phyloP scores from a whole-genome alignment of 2,797 vertebrate genomes.

The Scolopax rusticola region DNA sequence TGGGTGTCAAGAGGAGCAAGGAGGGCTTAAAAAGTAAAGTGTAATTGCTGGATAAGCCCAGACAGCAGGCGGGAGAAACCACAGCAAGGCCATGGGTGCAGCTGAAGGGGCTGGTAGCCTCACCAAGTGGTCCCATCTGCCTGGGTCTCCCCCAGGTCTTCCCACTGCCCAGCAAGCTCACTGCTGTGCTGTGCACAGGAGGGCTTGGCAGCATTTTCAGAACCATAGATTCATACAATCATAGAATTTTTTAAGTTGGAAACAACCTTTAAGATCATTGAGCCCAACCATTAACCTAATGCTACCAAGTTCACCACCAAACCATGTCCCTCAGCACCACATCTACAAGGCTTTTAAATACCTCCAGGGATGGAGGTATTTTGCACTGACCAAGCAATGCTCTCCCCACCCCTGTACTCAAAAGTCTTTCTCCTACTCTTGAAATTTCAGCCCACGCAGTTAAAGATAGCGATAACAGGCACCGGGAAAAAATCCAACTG shows the following conservation, averaged over 20 bases:
- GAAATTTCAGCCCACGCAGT: background rate
- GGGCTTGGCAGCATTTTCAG: background rate
- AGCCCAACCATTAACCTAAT: background rate
- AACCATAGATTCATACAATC: background rate
- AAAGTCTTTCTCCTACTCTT: background rate
- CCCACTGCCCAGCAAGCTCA: background rate
- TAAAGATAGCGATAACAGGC: background rate
- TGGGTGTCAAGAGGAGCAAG: background rate
- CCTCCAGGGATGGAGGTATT: background rate
- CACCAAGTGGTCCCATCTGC: rapidly evolving
- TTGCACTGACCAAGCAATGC: background rate
- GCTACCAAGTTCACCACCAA: too few relatives aligned
- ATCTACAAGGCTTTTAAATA: background rate
- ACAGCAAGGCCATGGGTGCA: background rate
- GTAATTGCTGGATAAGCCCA: background rate
- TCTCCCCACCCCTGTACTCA: background rate
- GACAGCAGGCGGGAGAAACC: background rate
- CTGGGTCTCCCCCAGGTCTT: background rate
- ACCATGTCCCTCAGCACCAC: background rate
- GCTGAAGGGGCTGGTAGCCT: background rate
- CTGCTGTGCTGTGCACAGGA: background rate
- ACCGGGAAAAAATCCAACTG: background rate
- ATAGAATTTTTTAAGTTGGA: background rate
- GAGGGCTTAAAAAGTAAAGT: background rate
- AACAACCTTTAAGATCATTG: background rate